Conservation (phyloP, 2,888 invertebrate genomes). For the Plagodis pulveraria region DNA sequence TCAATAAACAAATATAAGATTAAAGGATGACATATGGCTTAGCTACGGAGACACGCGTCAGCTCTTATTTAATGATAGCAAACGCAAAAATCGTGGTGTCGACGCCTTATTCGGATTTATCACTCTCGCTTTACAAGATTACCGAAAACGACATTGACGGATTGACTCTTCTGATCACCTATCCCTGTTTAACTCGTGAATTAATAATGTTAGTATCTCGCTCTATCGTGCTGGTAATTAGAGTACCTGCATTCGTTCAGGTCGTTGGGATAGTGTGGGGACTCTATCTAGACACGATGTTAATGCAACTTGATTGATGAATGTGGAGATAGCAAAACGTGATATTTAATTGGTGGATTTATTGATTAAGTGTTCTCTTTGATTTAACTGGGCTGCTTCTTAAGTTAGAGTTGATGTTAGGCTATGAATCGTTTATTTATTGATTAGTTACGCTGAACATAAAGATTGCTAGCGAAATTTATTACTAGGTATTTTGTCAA, state of each 20-base stretch:
- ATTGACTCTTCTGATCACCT: slow-evolving; percentile 65
- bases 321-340: slow-evolving; percentile 35
- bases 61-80: slow-evolving; percentile 63
- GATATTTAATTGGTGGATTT: slow-evolving; percentile 22
- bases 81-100: slow-evolving; percentile 69
- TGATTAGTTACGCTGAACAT: no score
- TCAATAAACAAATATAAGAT: slow-evolving; percentile 26
- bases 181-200: slow-evolving; percentile 50
- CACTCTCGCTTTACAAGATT: slow-evolving; percentile 78
- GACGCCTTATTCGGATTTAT: slow-evolving; percentile 70
- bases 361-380: slow-evolving; percentile 2
- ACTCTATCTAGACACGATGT: slow-evolving; percentile 74
- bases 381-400: no score
- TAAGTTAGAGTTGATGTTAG: no score
- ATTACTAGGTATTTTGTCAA: no score
- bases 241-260: slow-evolving; percentile 79
- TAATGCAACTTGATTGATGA: slow-evolving; percentile 78
- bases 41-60: slow-evolving; percentile 50
- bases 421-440: no score
- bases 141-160: slow-evolving; percentile 79
- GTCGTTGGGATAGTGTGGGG: slow-evolving; percentile 67
- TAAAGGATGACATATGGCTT: slow-evolving; percentile 26
- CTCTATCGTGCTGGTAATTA: slow-evolving; percentile 67
- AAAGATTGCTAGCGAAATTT: no score
- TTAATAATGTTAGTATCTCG: slow-evolving; percentile 44